Base-by-base conservation (phyloP, 1,140 invertebrate genomes). In the Drosophila orena region DNA sequence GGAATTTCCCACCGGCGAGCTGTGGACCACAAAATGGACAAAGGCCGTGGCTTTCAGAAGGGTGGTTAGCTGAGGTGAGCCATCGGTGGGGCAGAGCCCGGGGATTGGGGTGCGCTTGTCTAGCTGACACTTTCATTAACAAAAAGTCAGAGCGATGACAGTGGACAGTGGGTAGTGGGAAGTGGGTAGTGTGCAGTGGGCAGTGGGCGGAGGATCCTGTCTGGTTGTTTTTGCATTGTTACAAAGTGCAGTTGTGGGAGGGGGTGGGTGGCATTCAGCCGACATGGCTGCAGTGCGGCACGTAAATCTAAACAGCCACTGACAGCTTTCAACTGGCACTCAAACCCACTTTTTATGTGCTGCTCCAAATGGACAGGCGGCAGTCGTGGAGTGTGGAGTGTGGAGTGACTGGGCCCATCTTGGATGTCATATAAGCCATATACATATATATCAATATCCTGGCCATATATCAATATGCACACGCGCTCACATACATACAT, bases 81-180 rank as follows among this genome's bases (percentile, higher is more conserved):
- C 27, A 34, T 44, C 46, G 58, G 59, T 57, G 61, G 37, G 47
- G 30, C 22, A 20, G 34, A 55, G 38, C 40, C 4, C 46, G 10
- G 49, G 40, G 61, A 50, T 56, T 57, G 46, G 65, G 56, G 61
- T 71, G 61, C 83, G 78, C 79, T 89, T 88, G 84, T 79, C 84
- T 83, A 83, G 84, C 83, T 89, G 83, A 88, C 83, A 88, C 83
- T 88, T 88, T 88, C 83, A 89, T 88, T 88, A 88, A 88, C 83
- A 88, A 88, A 88, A 88, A 88, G 79, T 88, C 83, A 83, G 65
- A 78, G 81, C 79, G 83, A 85, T 85, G 81, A 85, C 81, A 85
- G 81, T 71, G 79, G 71, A 47, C 60, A 49, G 15, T 30, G 30
- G 14, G 0, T 60, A 38, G 20, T 24, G 20, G 20, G n/a, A 1